Percentiles rank a stretch among this genome's conserved stretches.
phyloP scores from a whole-genome alignment of 1,140 invertebrate genomes.

The Patella vulgata region DNA sequence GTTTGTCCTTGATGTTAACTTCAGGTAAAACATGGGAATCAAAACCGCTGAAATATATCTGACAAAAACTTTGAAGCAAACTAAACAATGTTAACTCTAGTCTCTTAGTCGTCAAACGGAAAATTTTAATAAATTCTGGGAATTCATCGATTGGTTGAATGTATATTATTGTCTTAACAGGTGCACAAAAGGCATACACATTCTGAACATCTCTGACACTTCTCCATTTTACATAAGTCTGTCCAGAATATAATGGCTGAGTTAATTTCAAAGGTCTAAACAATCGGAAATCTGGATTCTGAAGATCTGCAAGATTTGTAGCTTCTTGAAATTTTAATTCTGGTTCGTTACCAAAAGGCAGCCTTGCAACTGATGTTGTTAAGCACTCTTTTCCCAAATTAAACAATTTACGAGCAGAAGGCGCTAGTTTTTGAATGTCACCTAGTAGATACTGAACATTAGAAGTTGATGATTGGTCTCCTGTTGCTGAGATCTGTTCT shows the following conservation, averaged over 20 bases:
- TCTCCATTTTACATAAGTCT: conserved; percentile 52
- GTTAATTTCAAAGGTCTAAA: conserved; percentile 32
- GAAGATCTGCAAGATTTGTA: too few relatives aligned
- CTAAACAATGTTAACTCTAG: conserved; percentile 34
- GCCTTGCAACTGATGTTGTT: not conserved
- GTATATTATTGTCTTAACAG: conserved; percentile 43
- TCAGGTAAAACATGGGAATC: conserved; percentile 32
- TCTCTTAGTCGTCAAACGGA: conserved; percentile 24
- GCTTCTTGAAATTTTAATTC: too few relatives aligned
- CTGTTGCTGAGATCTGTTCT: too few relatives aligned
- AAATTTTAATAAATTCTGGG: conserved; percentile 47
- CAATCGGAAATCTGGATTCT: conserved; percentile 1
- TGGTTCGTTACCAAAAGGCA: too few relatives aligned
- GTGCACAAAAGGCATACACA: conserved; percentile 27
- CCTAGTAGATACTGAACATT: conserved; percentile 19
- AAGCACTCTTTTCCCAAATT: conserved; percentile 26
- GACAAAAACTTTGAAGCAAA: conserved; percentile 41
- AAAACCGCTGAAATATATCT: conserved; percentile 44
- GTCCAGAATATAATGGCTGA: conserved; percentile 30
- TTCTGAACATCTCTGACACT: conserved; percentile 33
- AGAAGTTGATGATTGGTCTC: conserved; percentile 2
- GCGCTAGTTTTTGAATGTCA: conserved; percentile 25
- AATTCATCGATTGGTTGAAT: conserved; percentile 48
- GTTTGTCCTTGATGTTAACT: conserved; percentile 23
- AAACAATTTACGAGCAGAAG: conserved; percentile 26